Percentiles rank a stretch among this genome's conserved stretches.
Conservation (phyloP, 2,113 vertebrate species). For the Mugil cephalus region DNA sequence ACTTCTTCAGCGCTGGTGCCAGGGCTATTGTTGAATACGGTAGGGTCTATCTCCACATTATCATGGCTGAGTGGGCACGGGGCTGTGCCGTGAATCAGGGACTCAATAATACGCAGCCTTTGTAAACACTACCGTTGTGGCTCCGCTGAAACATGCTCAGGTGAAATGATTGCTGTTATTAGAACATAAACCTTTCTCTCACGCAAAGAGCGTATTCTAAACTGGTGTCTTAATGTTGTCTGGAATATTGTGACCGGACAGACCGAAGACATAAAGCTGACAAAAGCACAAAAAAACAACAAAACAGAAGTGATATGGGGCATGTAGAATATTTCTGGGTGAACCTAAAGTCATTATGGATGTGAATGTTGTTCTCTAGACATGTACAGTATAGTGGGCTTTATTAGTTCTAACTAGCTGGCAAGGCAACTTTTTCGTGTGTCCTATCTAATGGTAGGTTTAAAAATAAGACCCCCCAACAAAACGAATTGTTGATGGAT, state of each 20-base stretch:
- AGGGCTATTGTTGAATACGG: slow-evolving; percentile 37
- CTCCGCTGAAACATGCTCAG: slow-evolving; percentile 35
- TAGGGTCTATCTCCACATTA: slow-evolving; percentile 51
- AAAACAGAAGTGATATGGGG: background rate
- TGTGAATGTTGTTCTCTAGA: no score
- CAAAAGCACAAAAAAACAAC: background rate
- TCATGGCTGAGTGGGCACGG: slow-evolving; percentile 47
- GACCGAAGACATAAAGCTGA: background rate
- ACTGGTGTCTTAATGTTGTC: background rate
- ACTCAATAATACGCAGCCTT: slow-evolving; percentile 60
- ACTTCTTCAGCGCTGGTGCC: slow-evolving; percentile 42
- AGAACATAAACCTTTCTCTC: slow-evolving; percentile 12
- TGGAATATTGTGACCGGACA: background rate
- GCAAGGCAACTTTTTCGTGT: no score
- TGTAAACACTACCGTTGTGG: slow-evolving; percentile 62
- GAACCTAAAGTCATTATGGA: no score
- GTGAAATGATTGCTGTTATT: slow-evolving; percentile 15
- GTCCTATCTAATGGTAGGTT: no score
- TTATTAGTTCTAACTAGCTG: no score
- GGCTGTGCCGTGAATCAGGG: slow-evolving; percentile 54
- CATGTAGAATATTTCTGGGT: no score
- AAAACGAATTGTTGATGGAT: no score
- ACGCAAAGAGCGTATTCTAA: background rate
- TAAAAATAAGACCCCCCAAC: no score
- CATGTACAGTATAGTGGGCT: no score